Base-by-base conservation (phyloP, 2,888 invertebrate genomes). In the Cosmopolites sordidus region DNA sequence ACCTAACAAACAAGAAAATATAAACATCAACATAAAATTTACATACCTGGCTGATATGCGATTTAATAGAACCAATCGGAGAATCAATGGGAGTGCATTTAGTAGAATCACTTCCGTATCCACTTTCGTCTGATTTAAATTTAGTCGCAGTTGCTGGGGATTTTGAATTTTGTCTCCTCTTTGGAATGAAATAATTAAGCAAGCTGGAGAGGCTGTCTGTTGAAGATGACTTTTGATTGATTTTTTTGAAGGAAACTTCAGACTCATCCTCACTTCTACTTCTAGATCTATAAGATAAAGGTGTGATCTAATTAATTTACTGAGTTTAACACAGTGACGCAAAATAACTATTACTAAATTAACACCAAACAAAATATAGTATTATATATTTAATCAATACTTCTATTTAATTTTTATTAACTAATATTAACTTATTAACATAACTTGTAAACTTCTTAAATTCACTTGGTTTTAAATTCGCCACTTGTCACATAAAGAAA, bases 81-180 rank as follows among this genome's bases (percentile, higher is more conserved):
- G 79, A 79, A 65, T 79, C 78, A 9, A 76, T 75, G 2, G 77
- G 76, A 1, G 76, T 72, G 45, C 78, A 68, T 58, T 78, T 69
- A 0, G 79, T 80, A 12, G 79, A 79, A 64, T 82, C 82, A 40
- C 79, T 79, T 56, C 81, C 81, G 62, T 82, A 82, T 12, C 81
- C 82, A 62, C 80, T 80, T 65, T 81, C 82, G 29, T 81, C 80
- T 8, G 62, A 67, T 64, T 68, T 75, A 56, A 63, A 62, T 61
- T 65, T 62, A 38, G 56, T 54, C 12, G 59, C 58, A 9, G 64
- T 61, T 12, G 54, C 58, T 18, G 62, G 59, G 1, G 63, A 61
- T 16, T 51, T 69, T 53, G 67, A 67, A 58, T 61, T 63, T 43
- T 66, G 64, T 62, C 61, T 64, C 47, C 67, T 64, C 51, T 65